Conservation (phyloP, 2,797 vertebrate genomes). For the Chelonia mydas region DNA sequence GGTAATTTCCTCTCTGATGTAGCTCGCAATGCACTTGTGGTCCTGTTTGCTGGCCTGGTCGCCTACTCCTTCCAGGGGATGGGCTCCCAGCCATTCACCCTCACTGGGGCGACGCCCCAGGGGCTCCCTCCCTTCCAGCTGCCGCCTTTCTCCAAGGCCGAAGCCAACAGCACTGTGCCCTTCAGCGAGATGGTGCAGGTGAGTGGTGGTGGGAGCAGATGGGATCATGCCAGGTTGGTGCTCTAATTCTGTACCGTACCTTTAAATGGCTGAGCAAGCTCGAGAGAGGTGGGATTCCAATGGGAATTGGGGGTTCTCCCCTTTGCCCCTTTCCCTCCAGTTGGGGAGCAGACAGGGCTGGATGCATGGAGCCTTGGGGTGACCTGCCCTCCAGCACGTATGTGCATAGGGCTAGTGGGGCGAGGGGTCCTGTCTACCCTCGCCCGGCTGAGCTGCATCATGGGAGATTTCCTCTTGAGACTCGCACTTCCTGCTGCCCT, state of each 20-base stretch:
- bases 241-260: neutral
- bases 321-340: fast-evolving
- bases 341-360: neutral
- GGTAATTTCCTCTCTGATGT: neutral
- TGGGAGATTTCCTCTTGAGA: neutral
- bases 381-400: too few relatives aligned
- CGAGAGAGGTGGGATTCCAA: too few relatives aligned
- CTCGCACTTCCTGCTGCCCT: fast-evolving
- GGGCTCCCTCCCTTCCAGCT: conserved; percentile 87
- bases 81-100: conserved; percentile 84
- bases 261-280: neutral
- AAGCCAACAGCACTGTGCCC: conserved; percentile 82
- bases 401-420: neutral
- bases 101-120: conserved; percentile 87
- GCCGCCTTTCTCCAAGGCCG: conserved; percentile 85
- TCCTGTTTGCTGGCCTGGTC: conserved; percentile 86
- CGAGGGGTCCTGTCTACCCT: neutral
- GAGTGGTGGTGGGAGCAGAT: neutral
- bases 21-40: conserved; percentile 92
- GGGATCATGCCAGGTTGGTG: fast-evolving
- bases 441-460: neutral
- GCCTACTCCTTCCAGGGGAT: conserved; percentile 85
- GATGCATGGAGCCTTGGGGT: neutral
- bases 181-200: conserved; percentile 87
- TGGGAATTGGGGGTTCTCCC: neutral